These are phyloP conservation scores for Turdus rufiventris DNA, from an alignment of 2,113 vertebrate genomes.

Conservation along the genomic window DNA sequence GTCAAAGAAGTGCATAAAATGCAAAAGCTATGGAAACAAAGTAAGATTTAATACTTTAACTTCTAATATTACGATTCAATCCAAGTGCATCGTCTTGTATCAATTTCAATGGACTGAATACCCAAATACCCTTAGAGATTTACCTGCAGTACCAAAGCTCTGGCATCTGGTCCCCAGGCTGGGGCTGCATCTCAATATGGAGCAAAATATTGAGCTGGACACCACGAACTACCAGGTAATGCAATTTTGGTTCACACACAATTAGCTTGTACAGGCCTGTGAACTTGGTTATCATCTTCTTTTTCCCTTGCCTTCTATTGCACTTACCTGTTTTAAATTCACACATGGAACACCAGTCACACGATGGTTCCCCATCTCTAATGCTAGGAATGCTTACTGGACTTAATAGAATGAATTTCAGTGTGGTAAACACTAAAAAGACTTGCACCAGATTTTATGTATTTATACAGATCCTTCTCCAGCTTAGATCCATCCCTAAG, in stretches of 20 bases:
- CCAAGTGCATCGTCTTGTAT: background rate
- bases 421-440: background rate
- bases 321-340: constrained; percentile 27
- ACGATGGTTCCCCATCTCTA: background rate
- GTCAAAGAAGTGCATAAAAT: background rate
- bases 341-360: background rate
- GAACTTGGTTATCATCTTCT: background rate
- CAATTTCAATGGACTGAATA: background rate
- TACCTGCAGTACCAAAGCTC: background rate
- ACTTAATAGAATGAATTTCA: background rate
- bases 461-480: background rate
- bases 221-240: background rate
- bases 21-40: background rate
- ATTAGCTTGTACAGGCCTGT: background rate
- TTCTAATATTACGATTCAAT: background rate
- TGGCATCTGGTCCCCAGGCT: background rate
- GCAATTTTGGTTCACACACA: background rate
- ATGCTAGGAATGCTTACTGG: background rate
- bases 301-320: background rate
- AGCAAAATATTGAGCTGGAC: background rate
- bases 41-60: background rate
- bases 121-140: background rate
- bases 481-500: background rate
- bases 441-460: background rate
- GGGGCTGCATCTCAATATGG: background rate